These are phyloP conservation scores for Drepana arcuata DNA, from an alignment of 1,140 invertebrate species.

Conservation along the genomic window DNA sequence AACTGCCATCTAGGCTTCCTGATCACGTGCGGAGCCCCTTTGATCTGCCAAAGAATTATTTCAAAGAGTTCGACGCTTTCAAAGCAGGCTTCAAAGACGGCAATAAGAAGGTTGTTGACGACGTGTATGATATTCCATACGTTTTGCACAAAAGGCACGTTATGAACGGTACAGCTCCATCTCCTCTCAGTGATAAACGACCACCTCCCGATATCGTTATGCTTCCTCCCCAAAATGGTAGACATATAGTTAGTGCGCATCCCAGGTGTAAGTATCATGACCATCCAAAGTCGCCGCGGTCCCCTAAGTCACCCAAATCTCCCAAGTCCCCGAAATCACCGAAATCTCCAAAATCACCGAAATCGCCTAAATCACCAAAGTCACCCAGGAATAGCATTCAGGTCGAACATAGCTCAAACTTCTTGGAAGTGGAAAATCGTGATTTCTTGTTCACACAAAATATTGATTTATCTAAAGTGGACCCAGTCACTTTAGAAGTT, in stretches of 20 bases:
- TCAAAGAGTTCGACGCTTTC: slow-evolving; percentile 73
- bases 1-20: slow-evolving; percentile 69
- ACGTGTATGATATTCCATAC: slow-evolving; percentile 84
- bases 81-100: slow-evolving; percentile 61
- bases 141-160: slow-evolving; percentile 86
- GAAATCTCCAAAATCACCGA: slow-evolving; percentile 67
- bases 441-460: slow-evolving; percentile 80
- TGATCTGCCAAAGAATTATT: slow-evolving; percentile 74
- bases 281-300: slow-evolving; percentile 67
- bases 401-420: slow-evolving; percentile 59
- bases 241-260: slow-evolving; percentile 52
- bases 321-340: slow-evolving; percentile 75
- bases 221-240: slow-evolving; percentile 62
- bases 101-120: slow-evolving; percentile 53
- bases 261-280: slow-evolving; percentile 69
- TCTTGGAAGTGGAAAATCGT: slow-evolving; percentile 64
- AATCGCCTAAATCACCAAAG: slow-evolving; percentile 74
- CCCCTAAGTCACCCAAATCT: slow-evolving; percentile 73
- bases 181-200: slow-evolving; percentile 57
- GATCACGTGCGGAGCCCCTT: slow-evolving; percentile 70
- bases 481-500: slow-evolving; percentile 78
- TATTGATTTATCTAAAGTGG: slow-evolving; percentile 79
- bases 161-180: slow-evolving; percentile 84
- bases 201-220: slow-evolving; percentile 68
- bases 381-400: slow-evolving; percentile 70